Evolutionary conservation across 2,888 invertebrate genomes (phyloP).

Genomic region (Troides oblongomaculatus): DNA sequence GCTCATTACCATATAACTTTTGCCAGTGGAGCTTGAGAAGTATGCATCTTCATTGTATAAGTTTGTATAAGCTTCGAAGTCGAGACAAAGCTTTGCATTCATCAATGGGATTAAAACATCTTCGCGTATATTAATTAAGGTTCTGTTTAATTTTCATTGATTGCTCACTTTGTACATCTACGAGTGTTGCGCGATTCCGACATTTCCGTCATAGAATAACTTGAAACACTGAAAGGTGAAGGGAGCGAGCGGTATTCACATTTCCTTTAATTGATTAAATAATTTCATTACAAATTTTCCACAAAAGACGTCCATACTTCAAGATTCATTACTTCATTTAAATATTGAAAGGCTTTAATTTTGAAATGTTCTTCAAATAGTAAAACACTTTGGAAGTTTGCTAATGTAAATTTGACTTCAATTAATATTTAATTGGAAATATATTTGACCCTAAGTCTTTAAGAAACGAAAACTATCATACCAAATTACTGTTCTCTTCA

Average conservation of each 20-base stretch:
- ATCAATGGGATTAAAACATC: constrained; percentile 31
- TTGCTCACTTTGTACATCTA: constrained; percentile 15
- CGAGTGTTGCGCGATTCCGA: constrained; percentile 12
- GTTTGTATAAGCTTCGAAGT: constrained; percentile 21
- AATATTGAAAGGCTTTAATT: constrained; percentile 20
- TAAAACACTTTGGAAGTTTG: constrained; percentile 10
- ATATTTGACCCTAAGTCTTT: background rate
- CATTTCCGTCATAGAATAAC: constrained; percentile 23
- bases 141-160: constrained; percentile 27
- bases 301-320: constrained; percentile 19
- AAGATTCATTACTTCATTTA: constrained; percentile 11
- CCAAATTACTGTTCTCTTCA: background rate
- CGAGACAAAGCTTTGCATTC: constrained; percentile 30
- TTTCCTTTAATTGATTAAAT: constrained; percentile 28
- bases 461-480: background rate
- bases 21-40: constrained; percentile 6
- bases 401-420: constrained; percentile 3
- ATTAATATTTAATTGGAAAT: constrained; percentile 2
- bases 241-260: constrained; percentile 18
- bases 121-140: constrained; percentile 23
- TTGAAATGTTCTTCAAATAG: constrained; percentile 11
- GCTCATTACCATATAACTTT: constrained; percentile 23
- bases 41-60: constrained; percentile 17
- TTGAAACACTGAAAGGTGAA: constrained; percentile 17
- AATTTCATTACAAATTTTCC: constrained; percentile 27